Conservation (phyloP, 2,113 vertebrate species). For the Hippopotamus amphibius region DNA sequence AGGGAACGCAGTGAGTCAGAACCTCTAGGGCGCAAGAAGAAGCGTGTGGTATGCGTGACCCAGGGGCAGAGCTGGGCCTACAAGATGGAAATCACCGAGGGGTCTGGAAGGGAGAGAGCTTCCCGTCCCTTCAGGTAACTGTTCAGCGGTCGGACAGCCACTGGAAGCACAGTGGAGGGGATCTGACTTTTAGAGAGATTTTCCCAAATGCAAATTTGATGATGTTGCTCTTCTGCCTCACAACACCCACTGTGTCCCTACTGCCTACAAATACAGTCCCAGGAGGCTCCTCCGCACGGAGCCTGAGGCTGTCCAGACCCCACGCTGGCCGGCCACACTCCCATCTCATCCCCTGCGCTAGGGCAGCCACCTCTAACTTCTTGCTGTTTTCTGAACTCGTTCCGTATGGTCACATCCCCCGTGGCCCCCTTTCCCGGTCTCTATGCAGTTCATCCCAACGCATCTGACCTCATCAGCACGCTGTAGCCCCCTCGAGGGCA, state of each 20-base stretch:
- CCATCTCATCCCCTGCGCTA: rapidly evolving
- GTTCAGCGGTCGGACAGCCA: background rate
- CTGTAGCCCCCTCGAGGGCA: background rate
- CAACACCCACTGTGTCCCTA: background rate
- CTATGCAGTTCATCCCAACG: background rate
- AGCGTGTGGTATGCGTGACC: background rate
- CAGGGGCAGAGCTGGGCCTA: background rate
- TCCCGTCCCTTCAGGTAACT: background rate
- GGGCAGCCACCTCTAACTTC: background rate
- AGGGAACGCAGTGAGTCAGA: background rate
- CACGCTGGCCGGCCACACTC: background rate
- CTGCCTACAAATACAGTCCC: background rate
- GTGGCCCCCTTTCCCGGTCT: background rate
- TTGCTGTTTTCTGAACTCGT: background rate
- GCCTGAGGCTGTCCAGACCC: too few species aligned
- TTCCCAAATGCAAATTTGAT: background rate
- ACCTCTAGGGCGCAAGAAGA: background rate
- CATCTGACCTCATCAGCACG: background rate
- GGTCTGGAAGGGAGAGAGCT: background rate
- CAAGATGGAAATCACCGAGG: background rate
- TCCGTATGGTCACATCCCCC: too few species aligned
- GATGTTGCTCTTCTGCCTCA: background rate
- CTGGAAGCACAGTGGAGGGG: background rate
- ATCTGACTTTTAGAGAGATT: background rate
- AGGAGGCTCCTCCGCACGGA: background rate